phyloP scores from a whole-genome alignment of 2,113 vertebrate genomes.

The Alethe diademata region DNA sequence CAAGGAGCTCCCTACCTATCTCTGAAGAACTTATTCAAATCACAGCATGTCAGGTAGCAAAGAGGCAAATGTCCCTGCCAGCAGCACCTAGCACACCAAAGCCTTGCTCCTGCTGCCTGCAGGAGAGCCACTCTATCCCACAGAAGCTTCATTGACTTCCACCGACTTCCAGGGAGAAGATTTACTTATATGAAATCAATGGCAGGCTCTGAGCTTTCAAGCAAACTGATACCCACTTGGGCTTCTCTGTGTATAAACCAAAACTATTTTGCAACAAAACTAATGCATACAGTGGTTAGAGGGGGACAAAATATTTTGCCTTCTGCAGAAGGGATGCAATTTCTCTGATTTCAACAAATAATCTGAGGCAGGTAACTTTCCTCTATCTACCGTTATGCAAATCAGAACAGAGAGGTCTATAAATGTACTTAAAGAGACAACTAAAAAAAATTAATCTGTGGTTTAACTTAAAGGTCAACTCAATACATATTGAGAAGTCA shows the following conservation, averaged over 20 bases:
- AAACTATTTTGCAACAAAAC: slow-evolving; percentile 9
- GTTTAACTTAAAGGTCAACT: slow-evolving; percentile 65
- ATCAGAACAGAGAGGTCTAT: slow-evolving; percentile 53
- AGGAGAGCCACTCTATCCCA: not conserved
- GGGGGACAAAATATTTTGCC: slow-evolving; percentile 33
- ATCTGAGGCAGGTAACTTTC: not conserved
- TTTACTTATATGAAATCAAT: slow-evolving; percentile 42
- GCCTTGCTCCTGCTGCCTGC: not conserved
- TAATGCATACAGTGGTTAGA: not conserved
- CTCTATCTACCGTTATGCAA: not conserved
- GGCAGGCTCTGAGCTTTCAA: not conserved
- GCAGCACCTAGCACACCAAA: not conserved
- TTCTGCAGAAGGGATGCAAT: not conserved
- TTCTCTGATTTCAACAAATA: slow-evolving; percentile 28
- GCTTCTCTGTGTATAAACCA: slow-evolving; percentile 28
- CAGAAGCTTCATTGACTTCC: not conserved
- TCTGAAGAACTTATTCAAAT: not conserved
- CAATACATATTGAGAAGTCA: slow-evolving; percentile 65
- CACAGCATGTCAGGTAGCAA: not conserved
- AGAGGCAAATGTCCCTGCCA: not conserved
- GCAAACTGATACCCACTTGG: slow-evolving; percentile 37
- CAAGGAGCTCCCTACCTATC: not conserved
- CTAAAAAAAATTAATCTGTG: slow-evolving; percentile 60
- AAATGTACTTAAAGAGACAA: slow-evolving; percentile 54
- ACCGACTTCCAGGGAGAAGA: not conserved